Evolutionary conservation across 1,140 invertebrate genomes (phyloP).

Genomic region (Magallana angulata): DNA sequence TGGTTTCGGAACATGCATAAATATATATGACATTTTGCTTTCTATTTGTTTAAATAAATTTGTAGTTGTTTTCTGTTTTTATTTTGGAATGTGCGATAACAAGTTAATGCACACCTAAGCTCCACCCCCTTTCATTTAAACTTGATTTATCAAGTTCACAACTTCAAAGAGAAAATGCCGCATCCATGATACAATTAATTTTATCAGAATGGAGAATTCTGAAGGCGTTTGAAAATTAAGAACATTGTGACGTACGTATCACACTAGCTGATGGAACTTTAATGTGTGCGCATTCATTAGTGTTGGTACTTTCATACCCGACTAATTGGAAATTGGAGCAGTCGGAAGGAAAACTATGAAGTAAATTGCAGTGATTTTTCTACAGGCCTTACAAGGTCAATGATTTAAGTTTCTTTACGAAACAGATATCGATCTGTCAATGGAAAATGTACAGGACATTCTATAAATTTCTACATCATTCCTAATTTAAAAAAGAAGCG

Average conservation of each 20-base stretch:
- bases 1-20: too few species aligned
- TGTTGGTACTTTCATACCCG: constrained; percentile 4
- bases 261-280: constrained; percentile 12
- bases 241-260: constrained; percentile 8
- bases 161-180: too few species aligned
- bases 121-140: too few species aligned
- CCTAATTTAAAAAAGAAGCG: not conserved
- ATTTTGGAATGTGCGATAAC: too few species aligned
- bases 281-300: not conserved
- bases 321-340: not conserved
- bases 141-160: too few species aligned
- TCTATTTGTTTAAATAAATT: too few species aligned
- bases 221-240: not conserved
- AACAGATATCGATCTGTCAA: not conserved
- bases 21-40: too few species aligned
- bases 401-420: not conserved
- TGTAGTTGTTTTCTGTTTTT: too few species aligned
- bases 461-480: not conserved
- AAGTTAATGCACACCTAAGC: too few species aligned
- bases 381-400: not conserved
- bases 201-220: not conserved
- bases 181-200: not conserved
- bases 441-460: constrained; percentile 1
- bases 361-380: not conserved
- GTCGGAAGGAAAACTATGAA: not conserved